phyloP scores from a whole-genome alignment of 2,888 invertebrate genomes.

The Drymonia ruficornis region DNA sequence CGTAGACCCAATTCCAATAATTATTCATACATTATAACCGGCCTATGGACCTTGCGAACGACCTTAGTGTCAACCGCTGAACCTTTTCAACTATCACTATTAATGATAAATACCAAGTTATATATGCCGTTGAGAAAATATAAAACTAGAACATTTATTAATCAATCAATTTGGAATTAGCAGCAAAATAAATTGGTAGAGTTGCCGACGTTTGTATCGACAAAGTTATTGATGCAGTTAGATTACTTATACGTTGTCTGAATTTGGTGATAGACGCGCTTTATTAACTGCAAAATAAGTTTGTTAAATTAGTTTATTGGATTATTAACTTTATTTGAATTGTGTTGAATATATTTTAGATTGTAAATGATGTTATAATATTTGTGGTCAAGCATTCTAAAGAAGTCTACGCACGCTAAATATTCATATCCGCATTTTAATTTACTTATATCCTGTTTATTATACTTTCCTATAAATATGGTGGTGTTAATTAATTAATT shows the following conservation, averaged over 20 bases:
- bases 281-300: constrained; percentile 10
- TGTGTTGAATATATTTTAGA: constrained; percentile 7
- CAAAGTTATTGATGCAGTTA: constrained; percentile 8
- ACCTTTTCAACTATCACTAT: constrained; percentile 61
- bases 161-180: not conserved
- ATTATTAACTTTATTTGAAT: not conserved
- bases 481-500: not conserved
- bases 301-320: not conserved
- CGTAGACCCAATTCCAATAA: constrained; percentile 17
- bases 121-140: constrained; percentile 12
- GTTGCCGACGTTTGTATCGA: constrained; percentile 6
- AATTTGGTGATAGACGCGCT: not conserved
- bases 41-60: constrained; percentile 54
- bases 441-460: constrained; percentile 7
- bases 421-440: constrained; percentile 27
- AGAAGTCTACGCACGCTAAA: constrained; percentile 15
- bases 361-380: not conserved
- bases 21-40: constrained; percentile 27
- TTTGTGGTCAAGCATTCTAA: constrained; percentile 14
- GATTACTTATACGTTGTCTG: constrained; percentile 2
- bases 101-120: constrained; percentile 17
- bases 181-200: constrained; percentile 10
- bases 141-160: not conserved
- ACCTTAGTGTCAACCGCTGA: constrained; percentile 58
- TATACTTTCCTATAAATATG: not conserved